Evolutionary conservation across 2,888 invertebrate genomes (phyloP).

Genomic region (Drosophila yooni): DNA sequence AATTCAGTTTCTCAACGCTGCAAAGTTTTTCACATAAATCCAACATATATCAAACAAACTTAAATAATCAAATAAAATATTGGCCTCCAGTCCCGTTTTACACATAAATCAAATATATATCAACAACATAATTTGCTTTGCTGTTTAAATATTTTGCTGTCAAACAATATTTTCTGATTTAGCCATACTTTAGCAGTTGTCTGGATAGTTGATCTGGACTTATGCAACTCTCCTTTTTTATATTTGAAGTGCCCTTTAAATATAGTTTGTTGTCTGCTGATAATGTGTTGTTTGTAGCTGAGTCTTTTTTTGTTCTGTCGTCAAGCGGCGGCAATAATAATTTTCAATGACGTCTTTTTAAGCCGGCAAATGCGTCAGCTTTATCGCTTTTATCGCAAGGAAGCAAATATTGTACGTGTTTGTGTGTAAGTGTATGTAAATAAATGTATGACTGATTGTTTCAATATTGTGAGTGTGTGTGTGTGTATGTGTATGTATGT

Average conservation of each 20-base stretch:
- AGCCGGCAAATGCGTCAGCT: slow-evolving; percentile 51
- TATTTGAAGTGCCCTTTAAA: slow-evolving; percentile 1
- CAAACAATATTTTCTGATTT: background rate
- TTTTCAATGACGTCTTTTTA: slow-evolving; percentile 39
- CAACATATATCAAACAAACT: background rate
- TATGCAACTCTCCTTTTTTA: background rate
- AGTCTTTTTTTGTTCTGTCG: slow-evolving; percentile 16
- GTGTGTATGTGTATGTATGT: too few species aligned
- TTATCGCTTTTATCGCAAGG: slow-evolving; percentile 33
- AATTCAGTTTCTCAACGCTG: background rate
- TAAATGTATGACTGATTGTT: background rate
- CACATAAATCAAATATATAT: background rate
- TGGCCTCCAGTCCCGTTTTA: background rate
- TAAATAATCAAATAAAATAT: background rate
- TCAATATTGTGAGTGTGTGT: background rate
- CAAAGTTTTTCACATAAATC: background rate
- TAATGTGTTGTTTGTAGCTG: slow-evolving; percentile 12
- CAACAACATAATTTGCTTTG: background rate
- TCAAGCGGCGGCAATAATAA: slow-evolving; percentile 13
- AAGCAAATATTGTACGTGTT: background rate
- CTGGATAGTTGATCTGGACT: background rate
- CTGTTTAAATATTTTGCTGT: background rate
- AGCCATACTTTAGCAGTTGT: background rate
- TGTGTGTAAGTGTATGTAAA: background rate
- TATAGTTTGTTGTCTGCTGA: background rate